Conservation (phyloP, 2,797 vertebrate genomes). For the Cephalopachus bancanus region DNA sequence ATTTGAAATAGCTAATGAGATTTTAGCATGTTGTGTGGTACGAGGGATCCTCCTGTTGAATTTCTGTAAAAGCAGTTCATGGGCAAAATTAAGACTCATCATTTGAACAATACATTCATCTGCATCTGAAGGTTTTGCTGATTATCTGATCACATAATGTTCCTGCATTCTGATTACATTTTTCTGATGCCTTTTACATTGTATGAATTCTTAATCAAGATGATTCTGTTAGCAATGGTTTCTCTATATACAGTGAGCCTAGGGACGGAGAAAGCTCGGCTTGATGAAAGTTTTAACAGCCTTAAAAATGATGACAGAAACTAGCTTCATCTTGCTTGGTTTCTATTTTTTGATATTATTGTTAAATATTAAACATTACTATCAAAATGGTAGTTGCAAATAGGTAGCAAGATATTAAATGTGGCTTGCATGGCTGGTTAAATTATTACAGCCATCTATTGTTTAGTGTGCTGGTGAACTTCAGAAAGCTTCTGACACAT, state of each 20-base stretch:
- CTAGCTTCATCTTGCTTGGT: slow-evolving; percentile 12
- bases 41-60: slow-evolving; percentile 73
- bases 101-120: slow-evolving; percentile 71
- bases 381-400: background rate
- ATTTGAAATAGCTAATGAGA: slow-evolving; percentile 64
- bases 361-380: background rate
- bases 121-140: slow-evolving; percentile 71
- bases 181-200: slow-evolving; percentile 31
- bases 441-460: background rate
- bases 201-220: slow-evolving; percentile 51
- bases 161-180: slow-evolving; percentile 23
- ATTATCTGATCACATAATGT: slow-evolving; percentile 40
- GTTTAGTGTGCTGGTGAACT: background rate
- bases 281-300: slow-evolving; percentile 18
- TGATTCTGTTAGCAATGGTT: background rate
- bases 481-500: background rate
- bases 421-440: background rate
- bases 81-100: slow-evolving; percentile 68
- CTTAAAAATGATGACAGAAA: background rate
- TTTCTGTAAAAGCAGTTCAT: slow-evolving; percentile 64
- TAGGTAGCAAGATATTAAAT: background rate
- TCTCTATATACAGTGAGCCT: background rate
- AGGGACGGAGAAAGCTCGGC: background rate
- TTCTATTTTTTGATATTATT: slow-evolving; percentile 13
- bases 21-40: slow-evolving; percentile 17